Conservation (phyloP, 2,113 vertebrate genomes). For the Trematomus loennbergii region DNA sequence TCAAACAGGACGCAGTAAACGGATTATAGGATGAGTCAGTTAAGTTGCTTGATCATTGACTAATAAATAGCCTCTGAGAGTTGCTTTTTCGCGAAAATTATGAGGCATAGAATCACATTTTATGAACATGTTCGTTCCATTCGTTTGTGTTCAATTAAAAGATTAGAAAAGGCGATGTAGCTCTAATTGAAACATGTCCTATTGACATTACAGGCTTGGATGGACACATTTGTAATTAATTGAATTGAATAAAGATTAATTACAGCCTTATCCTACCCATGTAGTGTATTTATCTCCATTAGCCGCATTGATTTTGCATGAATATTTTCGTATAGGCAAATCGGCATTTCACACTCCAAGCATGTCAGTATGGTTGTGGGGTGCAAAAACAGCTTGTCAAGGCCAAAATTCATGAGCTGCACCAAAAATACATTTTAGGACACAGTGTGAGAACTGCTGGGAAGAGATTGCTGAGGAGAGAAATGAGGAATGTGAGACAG, state of each 20-base stretch:
- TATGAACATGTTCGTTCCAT: conserved; percentile 57
- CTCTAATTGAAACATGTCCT: conserved; percentile 78
- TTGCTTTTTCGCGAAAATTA: conserved; percentile 37
- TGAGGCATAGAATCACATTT: conserved; percentile 50
- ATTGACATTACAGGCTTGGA: conserved; percentile 72
- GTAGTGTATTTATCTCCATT: conserved; percentile 72
- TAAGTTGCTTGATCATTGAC: conserved; percentile 37
- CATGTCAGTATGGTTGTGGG: conserved; percentile 30
- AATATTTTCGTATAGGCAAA: conserved; percentile 45
- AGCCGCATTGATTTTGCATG: conserved; percentile 39
- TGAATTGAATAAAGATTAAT: conserved; percentile 72
- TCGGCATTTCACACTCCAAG: conserved; percentile 25
- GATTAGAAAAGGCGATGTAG: conserved; percentile 74
- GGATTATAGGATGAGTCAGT: conserved; percentile 42
- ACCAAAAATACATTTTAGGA: conserved; percentile 68
- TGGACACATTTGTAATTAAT: conserved; percentile 78
- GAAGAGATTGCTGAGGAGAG: conserved; percentile 67
- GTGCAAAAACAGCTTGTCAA: conserved; percentile 23
- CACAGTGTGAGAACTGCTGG: conserved; percentile 69
- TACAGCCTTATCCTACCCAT: conserved; percentile 67
- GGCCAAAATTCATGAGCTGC: conserved; percentile 66
- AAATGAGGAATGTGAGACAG: conserved; percentile 58
- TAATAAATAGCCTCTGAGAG: conserved; percentile 41
- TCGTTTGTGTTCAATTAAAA: conserved; percentile 76
- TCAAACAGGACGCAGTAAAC: conserved; percentile 24